Percentiles rank a stretch among this genome's conserved stretches.
Conservation (phyloP, 2,888 invertebrate species). For the Ochlodes sylvanus region DNA sequence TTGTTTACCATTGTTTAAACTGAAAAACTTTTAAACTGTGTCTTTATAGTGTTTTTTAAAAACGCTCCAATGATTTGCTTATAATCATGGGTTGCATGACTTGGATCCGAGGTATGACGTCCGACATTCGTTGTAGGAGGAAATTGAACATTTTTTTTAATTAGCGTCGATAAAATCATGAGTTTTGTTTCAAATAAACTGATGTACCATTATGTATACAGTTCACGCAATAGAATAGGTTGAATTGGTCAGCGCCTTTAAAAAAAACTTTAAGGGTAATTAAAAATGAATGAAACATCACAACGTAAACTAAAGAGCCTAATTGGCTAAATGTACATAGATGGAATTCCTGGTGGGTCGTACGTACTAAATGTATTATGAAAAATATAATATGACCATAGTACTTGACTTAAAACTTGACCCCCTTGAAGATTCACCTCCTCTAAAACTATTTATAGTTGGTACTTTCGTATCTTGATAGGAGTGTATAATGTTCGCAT, state of each 20-base stretch:
- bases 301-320: too few relatives aligned
- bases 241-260: too few relatives aligned
- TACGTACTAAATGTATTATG: not conserved
- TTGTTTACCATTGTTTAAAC: slow-evolving; percentile 1
- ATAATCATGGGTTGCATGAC: slow-evolving; percentile 75
- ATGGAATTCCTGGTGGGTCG: not conserved
- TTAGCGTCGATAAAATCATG: slow-evolving; percentile 23
- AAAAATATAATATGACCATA: not conserved
- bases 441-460: slow-evolving; percentile 26
- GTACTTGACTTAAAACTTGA: too few relatives aligned
- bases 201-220: not conserved
- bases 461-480: not conserved
- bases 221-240: too few relatives aligned
- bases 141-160: slow-evolving; percentile 39
- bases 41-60: not conserved
- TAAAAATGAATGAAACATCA: too few relatives aligned
- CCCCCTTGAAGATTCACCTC: slow-evolving; percentile 27
- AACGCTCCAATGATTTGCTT: slow-evolving; percentile 55
- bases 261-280: too few relatives aligned
- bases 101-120: slow-evolving; percentile 79
- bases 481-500: not conserved
- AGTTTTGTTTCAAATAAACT: not conserved
- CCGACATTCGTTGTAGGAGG: slow-evolving; percentile 49
- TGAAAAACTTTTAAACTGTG: not conserved
- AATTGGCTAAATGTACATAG: too few relatives aligned